Conservation (phyloP, 2,888 invertebrate genomes). For the Drosophila gaucha region DNA sequence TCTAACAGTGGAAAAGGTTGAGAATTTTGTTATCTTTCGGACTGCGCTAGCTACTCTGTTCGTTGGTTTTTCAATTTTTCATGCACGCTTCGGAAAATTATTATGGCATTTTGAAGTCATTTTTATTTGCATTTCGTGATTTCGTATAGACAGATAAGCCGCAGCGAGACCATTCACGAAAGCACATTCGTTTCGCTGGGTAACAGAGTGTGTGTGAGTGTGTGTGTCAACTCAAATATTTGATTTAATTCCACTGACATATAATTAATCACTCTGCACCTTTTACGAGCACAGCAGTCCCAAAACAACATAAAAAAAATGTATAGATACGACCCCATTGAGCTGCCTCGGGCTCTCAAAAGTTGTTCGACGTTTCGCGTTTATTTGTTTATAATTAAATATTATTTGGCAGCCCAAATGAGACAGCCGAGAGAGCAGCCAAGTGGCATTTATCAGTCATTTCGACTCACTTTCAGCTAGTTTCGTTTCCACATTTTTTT, state of each 20-base stretch:
- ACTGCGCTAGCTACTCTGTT: conserved; percentile 18
- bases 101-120: conserved; percentile 76
- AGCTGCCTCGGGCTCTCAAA: conserved; percentile 31
- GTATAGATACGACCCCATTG: conserved; percentile 31
- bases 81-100: conserved; percentile 62
- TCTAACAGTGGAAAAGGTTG: conserved; percentile 45
- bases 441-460: conserved; percentile 77
- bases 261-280: conserved; percentile 79
- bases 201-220: not conserved
- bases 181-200: conserved; percentile 12
- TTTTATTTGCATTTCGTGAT: conserved; percentile 80
- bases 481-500: conserved; percentile 46
- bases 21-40: conserved; percentile 69
- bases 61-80: conserved; percentile 71
- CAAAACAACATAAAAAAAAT: conserved; percentile 12
- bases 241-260: conserved; percentile 79
- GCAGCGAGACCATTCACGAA: not conserved
- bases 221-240: conserved; percentile 75
- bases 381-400: conserved; percentile 81
- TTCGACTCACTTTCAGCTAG: conserved; percentile 51
- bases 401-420: conserved; percentile 79
- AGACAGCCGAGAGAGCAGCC: conserved; percentile 64
- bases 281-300: conserved; percentile 52
- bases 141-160: conserved; percentile 64
- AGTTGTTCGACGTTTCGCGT: conserved; percentile 45